phyloP scores from a whole-genome alignment of 2,797 vertebrate species.

The Apodemus agrarius region DNA sequence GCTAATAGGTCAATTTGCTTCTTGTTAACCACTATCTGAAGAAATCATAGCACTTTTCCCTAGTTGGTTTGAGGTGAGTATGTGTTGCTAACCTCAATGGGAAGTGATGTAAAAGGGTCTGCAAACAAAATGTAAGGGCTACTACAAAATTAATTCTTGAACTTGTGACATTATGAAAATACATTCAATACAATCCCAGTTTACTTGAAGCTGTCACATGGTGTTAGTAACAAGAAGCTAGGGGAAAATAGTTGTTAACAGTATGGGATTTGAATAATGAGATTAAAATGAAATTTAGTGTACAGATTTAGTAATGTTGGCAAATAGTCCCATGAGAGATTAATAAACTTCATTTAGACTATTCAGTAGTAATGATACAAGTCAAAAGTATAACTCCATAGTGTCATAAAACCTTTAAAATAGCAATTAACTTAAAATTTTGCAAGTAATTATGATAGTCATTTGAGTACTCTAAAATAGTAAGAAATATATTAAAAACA shows the following conservation, averaged over 20 bases:
- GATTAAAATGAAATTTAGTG: constrained; percentile 46
- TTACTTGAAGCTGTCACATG: constrained; percentile 7
- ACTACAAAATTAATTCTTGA: constrained; percentile 30
- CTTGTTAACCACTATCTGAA: constrained; percentile 2
- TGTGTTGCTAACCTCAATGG: background rate
- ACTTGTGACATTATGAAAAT: constrained; percentile 37
- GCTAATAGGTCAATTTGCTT: background rate
- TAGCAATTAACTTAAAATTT: constrained; percentile 31
- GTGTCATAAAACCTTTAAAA: constrained; percentile 33
- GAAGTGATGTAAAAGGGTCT: constrained; percentile 15
- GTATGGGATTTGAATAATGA: background rate
- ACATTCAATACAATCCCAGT: constrained; percentile 4
- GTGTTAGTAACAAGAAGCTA: constrained; percentile 1
- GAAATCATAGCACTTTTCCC: constrained; percentile 6
- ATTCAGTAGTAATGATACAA: background rate
- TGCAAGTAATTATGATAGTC: constrained; percentile 17
- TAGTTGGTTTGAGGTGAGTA: background rate
- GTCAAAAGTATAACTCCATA: background rate
- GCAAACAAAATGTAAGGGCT: background rate
- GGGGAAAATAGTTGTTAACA: constrained; percentile 1
- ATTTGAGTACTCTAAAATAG: background rate
- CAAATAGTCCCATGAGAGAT: background rate
- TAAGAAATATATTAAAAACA: constrained; percentile 24
- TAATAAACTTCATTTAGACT: background rate
- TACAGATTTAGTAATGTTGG: background rate